Percentiles rank a stretch among this genome's conserved stretches.
Evolutionary conservation across 1,140 invertebrate genomes (phyloP).

Genomic region (Lordiphosa clarofinis): DNA sequence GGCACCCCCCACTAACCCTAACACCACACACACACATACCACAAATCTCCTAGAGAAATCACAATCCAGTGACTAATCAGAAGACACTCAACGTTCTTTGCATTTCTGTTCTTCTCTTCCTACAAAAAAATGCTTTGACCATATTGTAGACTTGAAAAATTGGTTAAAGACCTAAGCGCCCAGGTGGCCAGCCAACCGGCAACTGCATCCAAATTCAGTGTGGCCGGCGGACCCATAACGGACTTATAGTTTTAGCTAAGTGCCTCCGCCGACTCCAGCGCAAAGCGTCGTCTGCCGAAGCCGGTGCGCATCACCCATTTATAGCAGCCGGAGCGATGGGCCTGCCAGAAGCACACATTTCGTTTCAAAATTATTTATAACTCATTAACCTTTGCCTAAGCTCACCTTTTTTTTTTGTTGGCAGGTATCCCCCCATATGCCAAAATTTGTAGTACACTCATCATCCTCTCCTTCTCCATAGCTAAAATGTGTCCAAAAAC

Average conservation of each 20-base stretch:
- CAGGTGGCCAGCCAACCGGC: constrained; percentile 39
- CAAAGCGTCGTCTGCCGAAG: neutral
- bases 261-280: constrained; percentile 20
- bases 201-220: constrained; percentile 44
- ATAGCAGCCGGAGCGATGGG: constrained; percentile 43
- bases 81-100: constrained; percentile 47
- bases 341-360: constrained; percentile 35
- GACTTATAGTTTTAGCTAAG: constrained; percentile 78
- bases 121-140: constrained; percentile 15
- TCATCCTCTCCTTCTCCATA: constrained; percentile 1
- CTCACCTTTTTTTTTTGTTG: too few species aligned
- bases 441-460: constrained; percentile 23
- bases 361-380: constrained; percentile 65
- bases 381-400: constrained; percentile 53
- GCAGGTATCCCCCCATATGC: constrained; percentile 1
- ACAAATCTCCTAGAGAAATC: constrained; percentile 2
- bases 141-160: constrained; percentile 74
- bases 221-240: constrained; percentile 69
- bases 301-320: constrained; percentile 55
- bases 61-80: constrained; percentile 48
- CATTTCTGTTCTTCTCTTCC: constrained; percentile 62
- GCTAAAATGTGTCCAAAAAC: constrained; percentile 4
- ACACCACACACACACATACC: constrained; percentile 4
- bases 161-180: constrained; percentile 72
- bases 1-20: constrained; percentile 17